phyloP scores from a whole-genome alignment of 2,888 invertebrate species.

The Ferrisia virgata region DNA sequence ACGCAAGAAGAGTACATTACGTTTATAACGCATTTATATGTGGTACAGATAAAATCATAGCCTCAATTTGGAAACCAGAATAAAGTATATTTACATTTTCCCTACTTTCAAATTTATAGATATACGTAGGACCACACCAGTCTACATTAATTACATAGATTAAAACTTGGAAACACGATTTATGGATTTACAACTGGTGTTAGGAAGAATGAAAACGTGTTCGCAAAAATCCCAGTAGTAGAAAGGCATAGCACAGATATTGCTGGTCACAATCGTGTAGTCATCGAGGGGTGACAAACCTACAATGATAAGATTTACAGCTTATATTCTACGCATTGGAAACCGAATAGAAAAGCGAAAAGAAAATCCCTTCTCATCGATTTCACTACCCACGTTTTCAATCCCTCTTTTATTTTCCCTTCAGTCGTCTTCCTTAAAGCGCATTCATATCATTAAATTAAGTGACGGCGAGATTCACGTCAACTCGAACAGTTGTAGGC shows the following conservation, averaged over 20 bases:
- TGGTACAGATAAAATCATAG: no score
- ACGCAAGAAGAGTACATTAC: no score
- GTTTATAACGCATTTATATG: no score
- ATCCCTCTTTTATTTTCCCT: neutral
- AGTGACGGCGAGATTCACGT: neutral
- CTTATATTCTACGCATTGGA: conserved; percentile 3
- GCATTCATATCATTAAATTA: conserved; percentile 25
- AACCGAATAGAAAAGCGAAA: neutral
- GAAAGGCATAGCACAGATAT: neutral
- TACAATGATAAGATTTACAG: conserved; percentile 12
- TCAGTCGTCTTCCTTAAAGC: neutral
- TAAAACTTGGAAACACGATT: neutral
- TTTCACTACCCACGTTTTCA: neutral
- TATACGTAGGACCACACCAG: neutral
- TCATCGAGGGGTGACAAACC: neutral
- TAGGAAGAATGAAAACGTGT: neutral
- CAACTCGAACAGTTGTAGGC: neutral
- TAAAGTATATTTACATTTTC: no score
- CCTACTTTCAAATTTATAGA: neutral
- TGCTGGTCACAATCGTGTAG: neutral
- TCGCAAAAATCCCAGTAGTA: neutral
- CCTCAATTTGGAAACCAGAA: no score
- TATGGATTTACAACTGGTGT: neutral
- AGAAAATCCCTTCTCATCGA: neutral
- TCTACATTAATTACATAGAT: neutral